Percentiles rank a stretch among this genome's conserved stretches.
phyloP scores from a whole-genome alignment of 1,140 invertebrate genomes.

The Sitophilus oryzae region DNA sequence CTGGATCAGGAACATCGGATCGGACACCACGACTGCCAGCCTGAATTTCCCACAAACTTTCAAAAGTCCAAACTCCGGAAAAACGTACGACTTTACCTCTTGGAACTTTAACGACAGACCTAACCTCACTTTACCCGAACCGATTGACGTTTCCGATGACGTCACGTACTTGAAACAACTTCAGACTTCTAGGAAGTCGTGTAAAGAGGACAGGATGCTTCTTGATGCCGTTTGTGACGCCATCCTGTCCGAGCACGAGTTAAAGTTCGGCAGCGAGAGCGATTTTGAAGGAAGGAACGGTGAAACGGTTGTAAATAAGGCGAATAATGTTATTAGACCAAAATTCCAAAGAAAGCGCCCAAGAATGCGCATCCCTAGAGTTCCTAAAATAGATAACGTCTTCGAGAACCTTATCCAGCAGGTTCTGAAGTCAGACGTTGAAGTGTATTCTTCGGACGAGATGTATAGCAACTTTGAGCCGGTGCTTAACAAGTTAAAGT shows the following conservation, averaged over 20 bases:
- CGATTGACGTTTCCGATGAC: conserved; percentile 9
- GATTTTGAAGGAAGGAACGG: neutral
- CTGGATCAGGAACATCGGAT: conserved; percentile 10
- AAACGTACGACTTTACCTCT: conserved; percentile 4
- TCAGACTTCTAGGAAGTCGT: neutral
- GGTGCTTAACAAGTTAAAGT: too few species aligned
- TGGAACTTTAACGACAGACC: neutral
- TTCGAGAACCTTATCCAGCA: too few species aligned
- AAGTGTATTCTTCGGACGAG: too few species aligned
- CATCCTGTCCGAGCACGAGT: conserved; percentile 16
- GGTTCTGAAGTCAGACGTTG: too few species aligned
- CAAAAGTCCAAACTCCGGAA: neutral
- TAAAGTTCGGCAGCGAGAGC: neutral
- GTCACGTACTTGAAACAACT: conserved; percentile 6
- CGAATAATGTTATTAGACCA: neutral
- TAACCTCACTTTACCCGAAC: neutral
- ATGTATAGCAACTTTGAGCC: too few species aligned
- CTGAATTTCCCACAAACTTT: neutral
- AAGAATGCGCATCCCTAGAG: too few species aligned
- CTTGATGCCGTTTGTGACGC: conserved; percentile 19
- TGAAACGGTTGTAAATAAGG: neutral
- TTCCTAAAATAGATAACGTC: too few species aligned
- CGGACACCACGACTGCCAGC: conserved; percentile 2
- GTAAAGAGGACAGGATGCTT: conserved; percentile 6
- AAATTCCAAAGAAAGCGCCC: too few species aligned